Evolutionary conservation across 1,140 invertebrate species (phyloP).

Genomic region (Cataglyphis hispanica): DNA sequence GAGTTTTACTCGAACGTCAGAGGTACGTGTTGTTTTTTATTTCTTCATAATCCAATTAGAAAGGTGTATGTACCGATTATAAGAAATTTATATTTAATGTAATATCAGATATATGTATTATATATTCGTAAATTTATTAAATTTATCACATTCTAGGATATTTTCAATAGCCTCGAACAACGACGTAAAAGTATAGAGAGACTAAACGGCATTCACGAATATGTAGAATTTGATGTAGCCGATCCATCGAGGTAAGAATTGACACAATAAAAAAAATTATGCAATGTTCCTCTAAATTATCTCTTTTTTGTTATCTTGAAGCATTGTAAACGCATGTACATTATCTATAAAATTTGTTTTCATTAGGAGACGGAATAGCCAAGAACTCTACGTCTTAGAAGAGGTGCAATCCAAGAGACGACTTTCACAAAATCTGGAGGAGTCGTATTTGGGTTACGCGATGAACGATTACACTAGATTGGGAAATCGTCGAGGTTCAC

Average conservation of each 20-base stretch:
- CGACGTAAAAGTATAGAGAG: conserved; percentile 84
- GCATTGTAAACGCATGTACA: background rate
- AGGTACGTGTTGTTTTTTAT: conserved; percentile 73
- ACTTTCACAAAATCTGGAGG: conserved; percentile 81
- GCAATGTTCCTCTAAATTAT: background rate
- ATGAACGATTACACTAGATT: conserved; percentile 70
- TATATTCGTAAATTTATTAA: background rate
- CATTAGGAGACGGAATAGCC: conserved; percentile 79
- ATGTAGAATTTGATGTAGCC: conserved; percentile 75
- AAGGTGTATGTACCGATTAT: background rate
- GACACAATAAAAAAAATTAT: background rate
- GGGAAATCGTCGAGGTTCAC: conserved; percentile 76
- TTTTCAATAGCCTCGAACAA: conserved; percentile 84
- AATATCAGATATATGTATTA: no score
- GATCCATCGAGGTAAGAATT: conserved; percentile 78
- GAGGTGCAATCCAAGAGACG: conserved; percentile 81
- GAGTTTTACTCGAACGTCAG: conserved; percentile 85
- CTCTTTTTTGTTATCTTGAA: background rate
- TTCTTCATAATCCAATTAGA: background rate
- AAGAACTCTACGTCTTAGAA: conserved; percentile 81
- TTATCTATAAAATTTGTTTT: conserved; percentile 1
- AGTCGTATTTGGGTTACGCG: conserved; percentile 71
- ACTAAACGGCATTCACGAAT: conserved; percentile 81
- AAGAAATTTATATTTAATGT: background rate
- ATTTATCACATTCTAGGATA: conserved; percentile 79